Evolutionary conservation across 2,797 vertebrate species (phyloP), one percentile per base, ranked within the genome.

Genomic region (Tadarida brasiliensis): DNA sequence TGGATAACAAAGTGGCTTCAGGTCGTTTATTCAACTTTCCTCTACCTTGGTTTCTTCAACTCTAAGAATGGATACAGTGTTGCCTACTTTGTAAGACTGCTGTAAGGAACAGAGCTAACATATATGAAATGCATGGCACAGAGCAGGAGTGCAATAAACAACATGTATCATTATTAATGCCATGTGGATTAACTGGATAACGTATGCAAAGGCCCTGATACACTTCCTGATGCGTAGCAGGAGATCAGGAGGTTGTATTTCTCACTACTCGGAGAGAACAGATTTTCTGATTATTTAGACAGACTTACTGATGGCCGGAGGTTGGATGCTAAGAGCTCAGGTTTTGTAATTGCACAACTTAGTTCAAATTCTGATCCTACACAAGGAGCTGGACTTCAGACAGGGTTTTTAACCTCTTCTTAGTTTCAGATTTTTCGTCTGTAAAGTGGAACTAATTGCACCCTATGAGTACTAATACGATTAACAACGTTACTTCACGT

Each of bases 391-490:
- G 4, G 26, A 61, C 44, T 87, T 78, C 16, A 63, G 28, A 84
- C 10, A 74, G 76, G 9, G 30, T 78, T 77, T 49, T 57, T 78
- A 59, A 59, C 47, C 1, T 92, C 17, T 16, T 57, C 35, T 11
- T 67, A 59, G 28, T 76, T 91, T 70, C 24, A 81, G 15, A 65
- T 67, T 91, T 94, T 91, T 80, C 51, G 57, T 57, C 28, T 86
- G 2, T 74, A 35, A 91, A 77, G 85, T 47, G 65, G 19, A n/a
- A 94, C 56, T 87, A 68, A 17, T 44, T 26, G 44, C 51, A 63
- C 30, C 67, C 49, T 30, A 3, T 56, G 70, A 74, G n/a, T 76
- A 39, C 39, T 56, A 24, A n/a, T 19, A 65, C 5, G 17, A 67
- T 63, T 65, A 63, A 51, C 28, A 44, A 44, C 39, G 22, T 49